phyloP scores from a whole-genome alignment of 2,113 vertebrate species.

The Aspiorhynchus laticeps region DNA sequence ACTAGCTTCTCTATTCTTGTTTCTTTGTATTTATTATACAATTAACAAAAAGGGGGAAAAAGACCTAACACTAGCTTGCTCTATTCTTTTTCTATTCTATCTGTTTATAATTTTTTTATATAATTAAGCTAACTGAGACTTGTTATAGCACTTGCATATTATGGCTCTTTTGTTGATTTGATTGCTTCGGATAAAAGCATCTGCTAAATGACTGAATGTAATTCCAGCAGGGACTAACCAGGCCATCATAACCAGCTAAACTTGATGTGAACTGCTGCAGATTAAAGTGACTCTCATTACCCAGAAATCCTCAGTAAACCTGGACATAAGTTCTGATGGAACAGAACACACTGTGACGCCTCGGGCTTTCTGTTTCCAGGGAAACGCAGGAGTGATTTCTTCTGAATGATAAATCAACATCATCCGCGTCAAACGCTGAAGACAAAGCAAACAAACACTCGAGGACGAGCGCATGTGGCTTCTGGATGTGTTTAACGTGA shows the following conservation, averaged over 20 bases:
- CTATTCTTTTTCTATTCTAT: no score
- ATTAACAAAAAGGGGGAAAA: no score
- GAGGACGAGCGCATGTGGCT: background rate
- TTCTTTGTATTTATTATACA: no score
- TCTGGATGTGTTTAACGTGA: background rate
- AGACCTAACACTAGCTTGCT: no score
- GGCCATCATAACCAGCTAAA: background rate
- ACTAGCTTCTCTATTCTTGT: no score
- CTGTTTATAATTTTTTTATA: no score
- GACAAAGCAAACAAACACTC: conserved; percentile 50
- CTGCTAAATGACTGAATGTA: no score
- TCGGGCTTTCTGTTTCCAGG: conserved; percentile 57
- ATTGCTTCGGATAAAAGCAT: no score
- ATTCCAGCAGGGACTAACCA: background rate
- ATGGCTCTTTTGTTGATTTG: no score
- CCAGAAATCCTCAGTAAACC: background rate
- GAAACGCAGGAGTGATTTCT: conserved; percentile 53
- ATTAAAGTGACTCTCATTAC: background rate
- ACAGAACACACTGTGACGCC: background rate
- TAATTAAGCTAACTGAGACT: no score
- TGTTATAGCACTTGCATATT: no score
- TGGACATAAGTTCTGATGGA: background rate
- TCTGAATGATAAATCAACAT: conserved; percentile 49
- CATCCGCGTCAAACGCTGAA: conserved; percentile 14
- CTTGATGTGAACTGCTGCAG: background rate